phyloP scores from a whole-genome alignment of 2,113 vertebrate genomes.

The Seriola quinqueradiata region DNA sequence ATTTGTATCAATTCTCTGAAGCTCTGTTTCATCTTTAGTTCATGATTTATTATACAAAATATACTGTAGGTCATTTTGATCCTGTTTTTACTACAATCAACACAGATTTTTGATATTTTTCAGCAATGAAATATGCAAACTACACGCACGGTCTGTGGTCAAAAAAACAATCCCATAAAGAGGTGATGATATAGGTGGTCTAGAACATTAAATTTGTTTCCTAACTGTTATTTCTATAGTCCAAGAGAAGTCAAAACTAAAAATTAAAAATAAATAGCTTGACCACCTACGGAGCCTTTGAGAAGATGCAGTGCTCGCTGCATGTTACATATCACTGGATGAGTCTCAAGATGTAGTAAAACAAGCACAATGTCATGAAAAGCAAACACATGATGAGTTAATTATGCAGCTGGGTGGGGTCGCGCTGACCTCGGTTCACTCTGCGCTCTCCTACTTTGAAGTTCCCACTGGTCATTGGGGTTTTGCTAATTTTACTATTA shows the following conservation, averaged over 20 bases:
- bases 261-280: constrained; percentile 9
- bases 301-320: not conserved
- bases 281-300: not conserved
- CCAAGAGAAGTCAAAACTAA: not conserved
- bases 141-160: not conserved
- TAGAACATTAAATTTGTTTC: not conserved
- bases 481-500: constrained; percentile 20
- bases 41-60: not conserved
- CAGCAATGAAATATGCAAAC: not conserved
- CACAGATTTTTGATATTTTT: not conserved
- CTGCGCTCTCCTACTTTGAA: constrained; percentile 3
- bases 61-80: not conserved
- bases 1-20: constrained; percentile 19
- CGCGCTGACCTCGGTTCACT: constrained; percentile 23
- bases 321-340: constrained; percentile 14
- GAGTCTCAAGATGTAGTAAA: constrained; percentile 32
- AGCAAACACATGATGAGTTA: constrained; percentile 44
- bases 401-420: constrained; percentile 15
- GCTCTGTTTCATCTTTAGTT: constrained; percentile 7
- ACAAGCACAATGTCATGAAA: constrained; percentile 46
- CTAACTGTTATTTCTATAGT: not conserved
- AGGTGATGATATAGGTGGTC: not conserved
- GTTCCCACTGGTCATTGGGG: not conserved
- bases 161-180: not conserved
- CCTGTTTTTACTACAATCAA: not conserved